A percentile compares a stretch with the other conserved stretches of the same genome.
phyloP scores from a whole-genome alignment of 2,797 vertebrate species.

The Enteromius mattozi region DNA sequence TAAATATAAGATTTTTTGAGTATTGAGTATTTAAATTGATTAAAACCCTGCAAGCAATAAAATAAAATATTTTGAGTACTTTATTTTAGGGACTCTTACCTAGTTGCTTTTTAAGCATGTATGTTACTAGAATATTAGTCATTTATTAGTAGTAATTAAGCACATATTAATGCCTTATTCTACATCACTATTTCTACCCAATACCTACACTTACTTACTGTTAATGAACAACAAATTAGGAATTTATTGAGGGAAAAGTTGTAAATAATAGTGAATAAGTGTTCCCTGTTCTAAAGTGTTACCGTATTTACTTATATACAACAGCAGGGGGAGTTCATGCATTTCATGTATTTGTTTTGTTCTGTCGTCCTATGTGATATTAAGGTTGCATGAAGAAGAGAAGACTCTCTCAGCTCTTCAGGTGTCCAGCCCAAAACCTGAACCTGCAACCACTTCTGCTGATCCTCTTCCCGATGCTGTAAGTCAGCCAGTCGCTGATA shows the following conservation, averaged over 20 bases:
- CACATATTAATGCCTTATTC: too few species aligned
- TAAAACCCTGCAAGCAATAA: neutral
- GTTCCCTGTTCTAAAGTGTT: too few species aligned
- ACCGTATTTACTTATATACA: neutral
- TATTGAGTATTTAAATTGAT: neutral
- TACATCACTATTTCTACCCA: too few species aligned
- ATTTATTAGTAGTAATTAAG: too few species aligned
- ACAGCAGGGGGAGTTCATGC: neutral
- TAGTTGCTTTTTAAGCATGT: too few species aligned
- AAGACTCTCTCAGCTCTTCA: slow-evolving; percentile 84
- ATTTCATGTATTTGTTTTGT: neutral
- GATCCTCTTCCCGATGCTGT: slow-evolving; percentile 53
- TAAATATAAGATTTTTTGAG: neutral
- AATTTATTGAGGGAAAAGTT: too few species aligned
- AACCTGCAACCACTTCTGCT: slow-evolving; percentile 51
- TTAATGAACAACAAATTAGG: too few species aligned
- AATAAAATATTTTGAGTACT: too few species aligned
- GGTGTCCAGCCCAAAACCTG: slow-evolving; percentile 69
- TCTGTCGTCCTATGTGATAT: slow-evolving; percentile 31
- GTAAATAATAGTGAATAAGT: too few species aligned
- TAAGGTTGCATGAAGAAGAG: slow-evolving; percentile 96
- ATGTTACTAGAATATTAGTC: too few species aligned
- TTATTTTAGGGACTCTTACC: too few species aligned
- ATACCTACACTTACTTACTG: too few species aligned
- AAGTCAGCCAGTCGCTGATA: slow-evolving; percentile 65